Percentiles rank a stretch among this genome's conserved stretches.
Evolutionary conservation across 1,140 invertebrate species (phyloP).

Genomic region (Trichonephila clavata): DNA sequence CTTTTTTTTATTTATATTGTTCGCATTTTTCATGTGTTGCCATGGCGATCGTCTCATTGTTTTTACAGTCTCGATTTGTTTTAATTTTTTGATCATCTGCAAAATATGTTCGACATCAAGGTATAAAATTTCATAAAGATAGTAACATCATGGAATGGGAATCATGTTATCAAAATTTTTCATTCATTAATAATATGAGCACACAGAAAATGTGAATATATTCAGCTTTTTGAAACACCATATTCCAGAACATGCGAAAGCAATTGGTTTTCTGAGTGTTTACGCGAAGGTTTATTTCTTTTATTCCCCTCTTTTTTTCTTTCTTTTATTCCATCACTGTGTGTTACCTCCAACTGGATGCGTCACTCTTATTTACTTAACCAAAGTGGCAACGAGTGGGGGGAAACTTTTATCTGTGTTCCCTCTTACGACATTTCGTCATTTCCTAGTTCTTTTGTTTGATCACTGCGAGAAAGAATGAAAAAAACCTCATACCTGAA

Average conservation of each 20-base stretch:
- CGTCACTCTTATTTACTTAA: slow-evolving; percentile 33
- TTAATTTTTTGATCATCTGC: too few relatives aligned
- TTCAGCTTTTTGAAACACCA: too few relatives aligned
- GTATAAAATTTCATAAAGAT: too few relatives aligned
- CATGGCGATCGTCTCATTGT: too few relatives aligned
- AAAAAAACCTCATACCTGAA: slow-evolving; percentile 11
- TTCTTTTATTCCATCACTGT: neutral
- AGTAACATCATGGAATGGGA: too few relatives aligned
- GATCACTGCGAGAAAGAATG: neutral
- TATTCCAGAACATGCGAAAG: neutral
- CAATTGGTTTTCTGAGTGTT: slow-evolving; percentile 1
- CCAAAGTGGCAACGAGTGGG: neutral
- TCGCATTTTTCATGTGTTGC: too few relatives aligned
- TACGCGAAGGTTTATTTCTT: neutral
- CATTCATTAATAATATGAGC: too few relatives aligned
- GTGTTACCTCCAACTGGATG: neutral
- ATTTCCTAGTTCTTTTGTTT: slow-evolving; percentile 43
- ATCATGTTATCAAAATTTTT: too few relatives aligned
- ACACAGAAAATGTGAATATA: too few relatives aligned
- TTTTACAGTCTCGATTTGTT: too few relatives aligned
- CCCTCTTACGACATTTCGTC: slow-evolving; percentile 30
- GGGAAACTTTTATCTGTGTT: slow-evolving; percentile 2
- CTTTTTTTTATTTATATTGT: too few relatives aligned
- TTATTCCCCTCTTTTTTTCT: neutral
- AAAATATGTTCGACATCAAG: too few relatives aligned